Percentiles rank a stretch among this genome's conserved stretches.
phyloP scores from a whole-genome alignment of 2,888 invertebrate genomes.

The Mythimna pallens region DNA sequence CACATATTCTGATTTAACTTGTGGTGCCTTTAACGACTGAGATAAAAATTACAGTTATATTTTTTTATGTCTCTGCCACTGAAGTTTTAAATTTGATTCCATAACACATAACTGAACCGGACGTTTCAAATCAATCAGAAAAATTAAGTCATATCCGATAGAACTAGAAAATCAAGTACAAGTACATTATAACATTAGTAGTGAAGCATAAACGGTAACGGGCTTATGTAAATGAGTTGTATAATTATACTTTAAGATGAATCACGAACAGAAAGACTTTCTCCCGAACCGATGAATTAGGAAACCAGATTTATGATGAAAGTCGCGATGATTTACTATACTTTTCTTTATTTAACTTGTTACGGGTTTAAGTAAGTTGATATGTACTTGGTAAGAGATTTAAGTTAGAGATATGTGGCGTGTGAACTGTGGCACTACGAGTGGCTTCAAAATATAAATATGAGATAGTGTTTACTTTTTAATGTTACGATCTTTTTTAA shows the following conservation, averaged over 20 bases:
- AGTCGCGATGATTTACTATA: constrained; percentile 59
- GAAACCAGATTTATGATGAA: constrained; percentile 63
- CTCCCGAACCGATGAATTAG: constrained; percentile 54
- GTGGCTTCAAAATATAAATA: constrained; percentile 25
- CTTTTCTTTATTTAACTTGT: constrained; percentile 42
- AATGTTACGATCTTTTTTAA: constrained; percentile 26
- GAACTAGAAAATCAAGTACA: constrained; percentile 6
- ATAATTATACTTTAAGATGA: constrained; percentile 61
- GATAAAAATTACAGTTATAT: background rate
- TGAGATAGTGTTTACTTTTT: constrained; percentile 8
- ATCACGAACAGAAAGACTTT: constrained; percentile 57
- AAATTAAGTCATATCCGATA: constrained; percentile 6
- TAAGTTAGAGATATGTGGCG: constrained; percentile 40
- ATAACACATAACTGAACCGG: background rate
- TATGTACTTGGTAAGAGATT: constrained; percentile 36
- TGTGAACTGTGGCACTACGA: constrained; percentile 53
- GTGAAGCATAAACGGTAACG: constrained; percentile 17
- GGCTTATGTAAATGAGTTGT: constrained; percentile 60
- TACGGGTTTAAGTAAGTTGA: constrained; percentile 19
- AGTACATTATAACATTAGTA: constrained; percentile 20
- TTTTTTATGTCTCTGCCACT: background rate
- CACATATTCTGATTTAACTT: too few relatives aligned
- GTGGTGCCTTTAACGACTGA: background rate
- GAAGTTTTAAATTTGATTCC: background rate
- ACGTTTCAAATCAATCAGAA: background rate